Evolutionary conservation across 2,797 vertebrate genomes (phyloP), one percentile per base, ranked within the genome.

Genomic region (Discoglossus pictus): DNA sequence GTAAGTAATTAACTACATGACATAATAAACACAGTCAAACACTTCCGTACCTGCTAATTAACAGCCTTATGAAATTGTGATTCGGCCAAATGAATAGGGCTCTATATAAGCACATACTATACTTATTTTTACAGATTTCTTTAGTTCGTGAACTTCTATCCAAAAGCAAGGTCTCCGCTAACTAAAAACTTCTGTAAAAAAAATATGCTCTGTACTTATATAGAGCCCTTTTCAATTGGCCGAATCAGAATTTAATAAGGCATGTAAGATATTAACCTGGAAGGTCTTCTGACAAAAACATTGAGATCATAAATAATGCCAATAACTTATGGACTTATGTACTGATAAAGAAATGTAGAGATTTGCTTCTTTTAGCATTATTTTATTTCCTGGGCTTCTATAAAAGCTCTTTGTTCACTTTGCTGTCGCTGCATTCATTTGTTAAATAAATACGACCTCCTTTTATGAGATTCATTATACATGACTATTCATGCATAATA

Each of bases 381-480:
- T 20, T 55, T 5, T 13, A 31, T 18, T 20, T 20, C 13, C 16
- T n/a, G 13, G 2, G 16, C 35, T 24, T n/a, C 35, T 20, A 1
- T 7, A 52, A 52, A 6, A 46, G 25, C 10, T n/a, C 8, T 58
- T 20, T n/a, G 46, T 56, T 53, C 10, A 36, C 15, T 17, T 25
- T 38, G n/a, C 17, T 38, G 25, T 18, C 27, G 27, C 53, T 44
- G 8, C 40, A 53, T 35, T 12, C n/a, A 52, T 52, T 43, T 68
- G 18, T 35, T 34, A 52, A 52, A 35, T 52, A 60, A 60, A 68
- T 23, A 60, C 35, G 36, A 8, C 20, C 17, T 2, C 1, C 18
- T 51, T 52, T 68, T 36, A 59, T 40, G 35, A 59, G 23, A 18
- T 35, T 59, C 44, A 58, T 66, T 65, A 61, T 44, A 61, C 48